Evolutionary conservation across 2,888 invertebrate species (phyloP).

Genomic region (Tetramorium bicarinatum): DNA sequence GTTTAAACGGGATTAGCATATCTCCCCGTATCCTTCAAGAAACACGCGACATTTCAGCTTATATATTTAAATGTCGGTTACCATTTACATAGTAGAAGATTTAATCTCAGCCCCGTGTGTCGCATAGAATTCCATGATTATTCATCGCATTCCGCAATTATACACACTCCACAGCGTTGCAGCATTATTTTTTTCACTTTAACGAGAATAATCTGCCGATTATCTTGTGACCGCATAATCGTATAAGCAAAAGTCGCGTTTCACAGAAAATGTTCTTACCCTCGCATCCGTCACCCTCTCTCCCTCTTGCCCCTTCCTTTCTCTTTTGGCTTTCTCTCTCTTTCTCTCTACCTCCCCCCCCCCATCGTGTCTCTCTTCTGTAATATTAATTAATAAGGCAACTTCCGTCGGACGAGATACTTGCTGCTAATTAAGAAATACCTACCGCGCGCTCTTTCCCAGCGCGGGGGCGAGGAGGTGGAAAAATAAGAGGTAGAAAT

Average conservation of each 20-base stretch:
- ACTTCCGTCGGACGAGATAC: conserved; percentile 72
- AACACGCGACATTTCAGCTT: conserved; percentile 29
- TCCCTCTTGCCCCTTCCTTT: neutral
- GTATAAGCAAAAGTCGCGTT: conserved; percentile 26
- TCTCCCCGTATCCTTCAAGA: conserved; percentile 12
- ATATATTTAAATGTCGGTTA: conserved; percentile 27
- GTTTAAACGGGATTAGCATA: conserved; percentile 37
- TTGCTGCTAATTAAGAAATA: conserved; percentile 80
- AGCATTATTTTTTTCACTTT: conserved; percentile 6
- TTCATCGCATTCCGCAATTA: conserved; percentile 28
- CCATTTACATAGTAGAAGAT: conserved; percentile 31
- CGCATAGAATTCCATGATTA: conserved; percentile 36
- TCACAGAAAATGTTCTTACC: conserved; percentile 30
- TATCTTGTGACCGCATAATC: conserved; percentile 17
- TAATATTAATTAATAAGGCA: conserved; percentile 79
- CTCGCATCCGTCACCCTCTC: neutral
- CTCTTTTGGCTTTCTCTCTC: neutral
- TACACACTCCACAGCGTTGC: neutral
- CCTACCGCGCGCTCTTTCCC: conserved; percentile 74
- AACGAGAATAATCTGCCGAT: conserved; percentile 21
- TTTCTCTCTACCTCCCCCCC: neutral
- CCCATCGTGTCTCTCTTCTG: conserved; percentile 57
- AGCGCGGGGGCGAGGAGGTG: conserved; percentile 71
- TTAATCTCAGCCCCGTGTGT: conserved; percentile 29
- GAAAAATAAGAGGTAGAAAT: conserved; percentile 80